A percentile compares a stretch with the other conserved stretches of the same genome.
Conservation (phyloP, 2,797 vertebrate species). For the Stomatorhinus walkeri region DNA sequence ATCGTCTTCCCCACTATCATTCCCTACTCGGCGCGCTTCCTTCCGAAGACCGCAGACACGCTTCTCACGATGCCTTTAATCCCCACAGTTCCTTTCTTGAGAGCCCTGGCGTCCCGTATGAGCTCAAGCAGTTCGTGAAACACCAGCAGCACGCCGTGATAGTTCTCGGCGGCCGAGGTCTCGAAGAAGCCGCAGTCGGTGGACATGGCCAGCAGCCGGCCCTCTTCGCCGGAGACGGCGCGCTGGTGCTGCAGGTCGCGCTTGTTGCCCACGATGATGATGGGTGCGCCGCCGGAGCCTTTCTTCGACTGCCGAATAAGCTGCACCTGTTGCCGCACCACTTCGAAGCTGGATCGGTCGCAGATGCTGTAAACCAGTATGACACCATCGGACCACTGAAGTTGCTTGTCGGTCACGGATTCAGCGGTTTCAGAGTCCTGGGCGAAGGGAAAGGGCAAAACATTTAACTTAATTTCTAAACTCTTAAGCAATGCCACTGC, state of each 20-base stretch:
- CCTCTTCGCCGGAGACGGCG: conserved; percentile 63
- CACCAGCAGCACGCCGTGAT: conserved; percentile 62
- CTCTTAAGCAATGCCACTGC: neutral
- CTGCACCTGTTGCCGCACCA: conserved; percentile 52
- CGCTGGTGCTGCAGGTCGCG: conserved; percentile 65
- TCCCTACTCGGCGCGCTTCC: conserved; percentile 55
- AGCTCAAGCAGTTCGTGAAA: conserved; percentile 63
- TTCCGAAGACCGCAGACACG: conserved; percentile 65
- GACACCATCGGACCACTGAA: conserved; percentile 67
- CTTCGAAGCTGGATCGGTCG: conserved; percentile 65
- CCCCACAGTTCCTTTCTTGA: conserved; percentile 46
- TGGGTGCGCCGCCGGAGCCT: conserved; percentile 39
- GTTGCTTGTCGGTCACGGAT: conserved; percentile 49
- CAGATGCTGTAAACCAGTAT: conserved; percentile 74
- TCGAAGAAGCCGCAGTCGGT: conserved; percentile 66
- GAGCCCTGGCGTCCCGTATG: conserved; percentile 50
- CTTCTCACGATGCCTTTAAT: conserved; percentile 63
- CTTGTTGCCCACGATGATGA: conserved; percentile 69
- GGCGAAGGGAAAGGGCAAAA: neutral
- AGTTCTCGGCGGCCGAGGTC: conserved; percentile 67
- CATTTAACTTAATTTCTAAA: neutral
- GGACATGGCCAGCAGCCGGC: conserved; percentile 56
- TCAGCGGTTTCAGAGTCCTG: conserved; percentile 41
- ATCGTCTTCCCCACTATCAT: neutral
- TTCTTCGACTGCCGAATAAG: conserved; percentile 44